Percentiles rank a stretch among this genome's conserved stretches.
Conservation (phyloP, 1,140 invertebrate genomes). For the Holcopasites calliopsidis region DNA sequence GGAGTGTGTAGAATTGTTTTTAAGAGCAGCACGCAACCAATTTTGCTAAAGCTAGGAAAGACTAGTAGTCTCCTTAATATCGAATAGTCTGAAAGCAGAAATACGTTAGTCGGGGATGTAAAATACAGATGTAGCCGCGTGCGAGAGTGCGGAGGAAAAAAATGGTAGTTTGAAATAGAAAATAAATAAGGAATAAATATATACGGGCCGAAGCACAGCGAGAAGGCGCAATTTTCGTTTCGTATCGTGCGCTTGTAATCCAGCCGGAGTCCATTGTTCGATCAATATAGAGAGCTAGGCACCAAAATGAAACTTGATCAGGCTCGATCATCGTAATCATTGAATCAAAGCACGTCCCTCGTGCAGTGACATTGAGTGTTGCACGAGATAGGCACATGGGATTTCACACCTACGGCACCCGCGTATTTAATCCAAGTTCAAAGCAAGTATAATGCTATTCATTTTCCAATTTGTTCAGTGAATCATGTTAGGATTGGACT, state of each 20-base stretch:
- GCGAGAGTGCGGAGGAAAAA: conserved; percentile 24
- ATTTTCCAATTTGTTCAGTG: no score
- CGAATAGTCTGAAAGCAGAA: conserved; percentile 51
- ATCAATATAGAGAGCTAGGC: background rate
- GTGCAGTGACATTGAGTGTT: background rate
- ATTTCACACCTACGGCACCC: background rate
- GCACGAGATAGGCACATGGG: background rate
- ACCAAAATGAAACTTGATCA: background rate
- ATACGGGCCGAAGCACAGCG: conserved; percentile 13
- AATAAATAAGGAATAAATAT: background rate
- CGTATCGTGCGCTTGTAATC: background rate
- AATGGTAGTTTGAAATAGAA: conserved; percentile 7
- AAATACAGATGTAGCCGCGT: conserved; percentile 33
- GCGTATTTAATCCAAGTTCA: no score
- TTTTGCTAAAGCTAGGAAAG: conserved; percentile 62
- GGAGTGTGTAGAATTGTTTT: conserved; percentile 62
- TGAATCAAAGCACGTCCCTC: background rate
- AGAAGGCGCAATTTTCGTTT: background rate
- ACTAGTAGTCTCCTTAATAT: conserved; percentile 62
- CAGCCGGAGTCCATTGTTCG: background rate
- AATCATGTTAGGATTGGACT: no score
- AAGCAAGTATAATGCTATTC: no score
- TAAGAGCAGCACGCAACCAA: conserved; percentile 60
- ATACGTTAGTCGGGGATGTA: conserved; percentile 48
- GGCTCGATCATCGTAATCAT: background rate